Base-by-base conservation (phyloP, 2,888 invertebrate genomes). In the Nowickia ferox region DNA sequence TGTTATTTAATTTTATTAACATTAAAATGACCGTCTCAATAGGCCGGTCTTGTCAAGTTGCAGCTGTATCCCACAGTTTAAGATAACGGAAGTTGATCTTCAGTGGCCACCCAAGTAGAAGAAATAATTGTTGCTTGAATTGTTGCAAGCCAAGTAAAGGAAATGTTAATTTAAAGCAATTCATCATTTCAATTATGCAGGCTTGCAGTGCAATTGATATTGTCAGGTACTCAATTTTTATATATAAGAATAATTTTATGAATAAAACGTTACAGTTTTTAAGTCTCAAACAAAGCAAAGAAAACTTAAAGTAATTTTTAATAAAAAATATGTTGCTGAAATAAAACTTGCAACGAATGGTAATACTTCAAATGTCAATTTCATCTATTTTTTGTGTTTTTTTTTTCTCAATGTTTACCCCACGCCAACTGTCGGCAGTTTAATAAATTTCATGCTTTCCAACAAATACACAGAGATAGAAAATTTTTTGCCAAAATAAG, bases 61-160 rank as follows among this genome's bases (percentile, higher is more conserved):
- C 19, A 8, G 51, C 38, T 77, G 51, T 51, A 59, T 59, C 71
- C 59, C 51, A 44, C 51, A 44, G 66, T 57, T 59, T 65, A 72
- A 72, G 57, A 66, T 72, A 83, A 72, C 83, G 83, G 77, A 83
- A 83, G 83, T 77, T 83, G 77, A 77, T 83, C 83, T 83, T 83
- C 71, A 77, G 9, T 72, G 77, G 51, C 83, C 83, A 77, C 83
- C 77, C 83, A 83, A 83, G 83, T 22, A 40, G 79, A 15, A 53
- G 72, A 53, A 46, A 53, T 63, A 48, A 9, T 22, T 53, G 13
- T 17, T 46, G 10, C 15, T 51, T 74, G 55, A 9, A 53, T 9
- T 22, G 22, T 44, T 40, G 57, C 71, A 66, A 57, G 11, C 65
- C 65, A 59, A 6, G 55, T 40, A 75, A 81, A 83, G 83, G 83